Base-by-base conservation (phyloP, 2,113 vertebrate species). In the Anarhynchus alexandrinus region DNA sequence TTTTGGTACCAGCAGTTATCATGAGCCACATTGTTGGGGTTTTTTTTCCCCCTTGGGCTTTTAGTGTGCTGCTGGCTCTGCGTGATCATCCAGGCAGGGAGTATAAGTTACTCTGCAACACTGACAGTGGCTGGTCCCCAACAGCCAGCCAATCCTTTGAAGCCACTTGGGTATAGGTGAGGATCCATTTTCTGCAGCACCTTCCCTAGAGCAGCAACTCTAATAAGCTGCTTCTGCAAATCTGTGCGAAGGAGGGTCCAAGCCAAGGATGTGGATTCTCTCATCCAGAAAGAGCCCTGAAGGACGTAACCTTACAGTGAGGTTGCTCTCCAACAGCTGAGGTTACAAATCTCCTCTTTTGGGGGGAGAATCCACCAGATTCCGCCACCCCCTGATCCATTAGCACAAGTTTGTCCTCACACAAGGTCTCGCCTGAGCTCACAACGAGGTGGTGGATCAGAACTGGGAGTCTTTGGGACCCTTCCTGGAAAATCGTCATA, bases 1-100 rank as follows among this genome's bases (percentile, higher is more conserved):
- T 40, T 67, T 43, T 61, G 36, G 26, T 91, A 90, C 38, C 45
- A 83, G 45, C 52, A 79, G 10, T 16, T 82, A 54, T 23, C 38
- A 25, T 3, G 1, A 79, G n/a, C 21, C 21, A 61, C 0, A 1
- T 6, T 42, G 22, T 16, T 32, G 22, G 47, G n/a, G 2, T 1
- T 5, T 12, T 91, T 91, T 51, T 26, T 8, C 5, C 34, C 13
- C 11, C n/a, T 70, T 38, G 62, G 51, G 26, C 18, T 87, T 64
- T 82, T 5, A 52, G 4, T 3, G 20, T 38, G 32, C 29, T 76
- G 26, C 71, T 78, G 55, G 38, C 26, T 62, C 32, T 26, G 13
- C 52, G 20, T 73, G 38, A 71, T 62, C 45, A 54, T 13, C 23
- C 42, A 20, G 30, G 12, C 21, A 92, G 18, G 21, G 73, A 66